phyloP scores from a whole-genome alignment of 1,140 invertebrate species.

The Nymphalis io region DNA sequence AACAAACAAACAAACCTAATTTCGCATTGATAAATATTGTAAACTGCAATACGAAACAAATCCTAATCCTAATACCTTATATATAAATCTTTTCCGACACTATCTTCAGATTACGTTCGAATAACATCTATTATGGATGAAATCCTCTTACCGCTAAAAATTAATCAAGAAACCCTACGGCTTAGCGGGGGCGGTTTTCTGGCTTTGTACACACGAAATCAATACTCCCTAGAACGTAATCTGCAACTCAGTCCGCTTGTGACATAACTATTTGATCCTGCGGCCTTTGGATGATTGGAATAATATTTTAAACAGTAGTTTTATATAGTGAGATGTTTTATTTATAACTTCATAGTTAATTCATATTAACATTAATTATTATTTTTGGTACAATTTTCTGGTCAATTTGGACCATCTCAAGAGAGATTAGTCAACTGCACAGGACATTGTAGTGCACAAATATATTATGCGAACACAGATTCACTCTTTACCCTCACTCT shows the following conservation, averaged over 20 bases:
- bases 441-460: too few relatives aligned
- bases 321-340: neutral
- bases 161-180: conserved; percentile 60
- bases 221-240: conserved; percentile 35
- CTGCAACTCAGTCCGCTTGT: neutral
- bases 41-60: too few relatives aligned
- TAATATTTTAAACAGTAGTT: neutral
- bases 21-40: too few relatives aligned
- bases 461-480: too few relatives aligned
- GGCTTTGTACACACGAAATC: conserved; percentile 48
- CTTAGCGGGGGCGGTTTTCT: conserved; percentile 44
- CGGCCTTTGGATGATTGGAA: neutral
- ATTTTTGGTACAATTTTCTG: too few relatives aligned
- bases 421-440: too few relatives aligned
- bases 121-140: conserved; percentile 45
- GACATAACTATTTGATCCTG: conserved; percentile 18
- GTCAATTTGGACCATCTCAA: too few relatives aligned
- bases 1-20: too few relatives aligned
- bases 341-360: too few relatives aligned
- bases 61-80: neutral
- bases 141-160: conserved; percentile 72
- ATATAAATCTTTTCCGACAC: conserved; percentile 21
- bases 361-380: too few relatives aligned
- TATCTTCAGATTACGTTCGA: conserved; percentile 41
- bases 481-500: too few relatives aligned